phyloP scores from a whole-genome alignment of 23 tunicate genomes.

The Trididemnum nubilum region DNA sequence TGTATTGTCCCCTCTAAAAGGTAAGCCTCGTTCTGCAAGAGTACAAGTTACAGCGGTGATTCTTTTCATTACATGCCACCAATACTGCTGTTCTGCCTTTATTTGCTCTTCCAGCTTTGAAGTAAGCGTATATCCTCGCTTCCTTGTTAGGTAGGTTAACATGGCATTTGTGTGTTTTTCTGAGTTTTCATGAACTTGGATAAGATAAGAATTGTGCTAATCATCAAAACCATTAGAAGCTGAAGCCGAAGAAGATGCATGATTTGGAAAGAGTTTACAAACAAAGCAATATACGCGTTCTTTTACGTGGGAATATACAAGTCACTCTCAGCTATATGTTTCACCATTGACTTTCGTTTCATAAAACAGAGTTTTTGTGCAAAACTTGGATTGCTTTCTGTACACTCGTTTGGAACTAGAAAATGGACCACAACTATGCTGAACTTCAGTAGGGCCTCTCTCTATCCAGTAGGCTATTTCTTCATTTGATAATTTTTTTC shows the following conservation, averaged over 20 bases:
- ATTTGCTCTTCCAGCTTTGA: constrained; percentile 34
- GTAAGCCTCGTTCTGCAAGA: constrained; percentile 11
- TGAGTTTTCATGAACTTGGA: constrained; percentile 32
- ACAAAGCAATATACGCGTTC: constrained; percentile 20
- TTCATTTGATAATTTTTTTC: constrained; percentile 17
- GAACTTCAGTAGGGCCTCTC: constrained; percentile 26
- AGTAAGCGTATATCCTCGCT: constrained; percentile 37
- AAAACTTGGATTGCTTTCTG: constrained; percentile 17
- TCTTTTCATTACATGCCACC: constrained; percentile 44
- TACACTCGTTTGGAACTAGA: constrained; percentile 28
- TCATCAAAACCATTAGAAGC: constrained; percentile 36
- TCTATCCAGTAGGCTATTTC: constrained; percentile 35
- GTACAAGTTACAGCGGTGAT: constrained; percentile 18
- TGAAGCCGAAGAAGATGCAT: constrained; percentile 24
- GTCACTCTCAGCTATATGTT: constrained; percentile 28
- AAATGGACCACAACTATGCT: constrained; percentile 21
- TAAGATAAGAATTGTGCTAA: constrained; percentile 21
- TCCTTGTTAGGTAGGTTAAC: constrained; percentile 21
- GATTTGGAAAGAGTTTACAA: constrained; percentile 3
- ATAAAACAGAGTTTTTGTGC: constrained; percentile 2
- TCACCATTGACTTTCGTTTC: constrained; percentile 8
- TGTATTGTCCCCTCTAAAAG: constrained; percentile 43
- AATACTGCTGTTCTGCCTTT: constrained; percentile 40
- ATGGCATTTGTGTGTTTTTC: constrained; percentile 28
- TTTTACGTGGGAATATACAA: constrained; percentile 1